Base-by-base conservation (phyloP, 2,113 vertebrate species). In the Zingel zingel region DNA sequence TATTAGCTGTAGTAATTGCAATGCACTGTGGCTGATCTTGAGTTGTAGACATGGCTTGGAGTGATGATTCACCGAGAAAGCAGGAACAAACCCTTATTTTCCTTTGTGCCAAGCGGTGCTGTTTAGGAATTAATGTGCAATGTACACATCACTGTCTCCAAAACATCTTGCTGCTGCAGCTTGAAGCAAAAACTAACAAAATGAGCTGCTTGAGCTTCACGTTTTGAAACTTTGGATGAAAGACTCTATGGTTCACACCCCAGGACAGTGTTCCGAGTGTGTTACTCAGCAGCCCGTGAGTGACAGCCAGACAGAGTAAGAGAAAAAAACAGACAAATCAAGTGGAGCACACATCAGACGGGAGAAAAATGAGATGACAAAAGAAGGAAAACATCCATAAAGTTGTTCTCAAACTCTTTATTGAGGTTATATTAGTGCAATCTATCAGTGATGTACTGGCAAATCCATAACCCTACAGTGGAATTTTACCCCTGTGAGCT, bases 361-460 rank as follows among this genome's bases (percentile, higher is more conserved):
- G 43, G 74, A 86, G 77, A 94, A 84, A 89, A 91, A 92, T 85
- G 80, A 90, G 85, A 90, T 85, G 92, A 89, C 90, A 94, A 89
- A 91, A 88, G 85, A 86, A 83, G 85, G 87, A 91, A 93, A 94
- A 91, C 95, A 96, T 97, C 96, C 89, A 96, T 97, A 97, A 97
- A 97, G 95, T 96, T 96, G 96, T 95, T 96, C 96, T 96, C 90
- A 87, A 97, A 95, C 95, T 96, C 97, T 98, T 98, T 97, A 98
- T 97, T 97, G 97, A 96, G 96, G 96, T 97, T 97, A 98, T 98
- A 98, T 99, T 97, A 97, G 97, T 96, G 95, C 97, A 97, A 98
- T 98, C 96, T 97, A 97, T 99, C 97, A 99, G 96, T 94, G 95
- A 96, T 96, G 95, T 96, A 96, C 95, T 97, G 96, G 96, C 97